phyloP scores from a whole-genome alignment of 2,888 invertebrate species.

The Leucophora obtusa region DNA sequence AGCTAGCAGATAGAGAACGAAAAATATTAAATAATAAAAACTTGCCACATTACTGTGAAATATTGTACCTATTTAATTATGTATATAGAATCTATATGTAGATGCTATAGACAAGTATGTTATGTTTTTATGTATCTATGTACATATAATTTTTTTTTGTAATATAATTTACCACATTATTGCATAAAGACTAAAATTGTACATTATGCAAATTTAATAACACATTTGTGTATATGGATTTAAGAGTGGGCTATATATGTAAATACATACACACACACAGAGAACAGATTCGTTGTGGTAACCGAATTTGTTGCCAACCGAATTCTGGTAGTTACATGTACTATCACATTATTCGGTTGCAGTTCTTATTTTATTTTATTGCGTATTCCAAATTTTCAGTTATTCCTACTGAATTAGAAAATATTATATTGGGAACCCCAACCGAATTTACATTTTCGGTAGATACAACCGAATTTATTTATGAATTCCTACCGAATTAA shows the following conservation, averaged over 20 bases:
- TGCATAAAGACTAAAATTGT: conserved; percentile 53
- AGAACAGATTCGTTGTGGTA: too few relatives aligned
- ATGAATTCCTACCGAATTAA: too few relatives aligned
- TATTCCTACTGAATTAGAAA: too few relatives aligned
- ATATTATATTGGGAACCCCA: too few relatives aligned
- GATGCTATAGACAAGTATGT: background rate
- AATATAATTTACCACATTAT: conserved; percentile 50
- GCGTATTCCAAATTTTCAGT: too few relatives aligned
- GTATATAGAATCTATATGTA: background rate
- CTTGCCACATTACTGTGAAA: conserved; percentile 10
- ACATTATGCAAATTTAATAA: conserved; percentile 64
- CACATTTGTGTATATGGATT: conserved; percentile 7
- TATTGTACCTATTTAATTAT: background rate
- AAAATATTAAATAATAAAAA: conserved; percentile 9
- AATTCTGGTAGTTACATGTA: too few relatives aligned
- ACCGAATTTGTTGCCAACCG: too few relatives aligned
- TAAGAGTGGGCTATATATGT: background rate
- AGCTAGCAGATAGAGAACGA: background rate
- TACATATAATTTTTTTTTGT: conserved; percentile 30
- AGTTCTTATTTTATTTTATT: too few relatives aligned
- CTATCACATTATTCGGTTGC: too few relatives aligned
- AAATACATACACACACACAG: background rate
- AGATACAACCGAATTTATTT: too few relatives aligned
- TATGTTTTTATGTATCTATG: background rate
- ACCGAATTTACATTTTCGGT: too few relatives aligned